Evolutionary conservation across 1,140 invertebrate genomes (phyloP).

Genomic region (Trichonephila clavipes): DNA sequence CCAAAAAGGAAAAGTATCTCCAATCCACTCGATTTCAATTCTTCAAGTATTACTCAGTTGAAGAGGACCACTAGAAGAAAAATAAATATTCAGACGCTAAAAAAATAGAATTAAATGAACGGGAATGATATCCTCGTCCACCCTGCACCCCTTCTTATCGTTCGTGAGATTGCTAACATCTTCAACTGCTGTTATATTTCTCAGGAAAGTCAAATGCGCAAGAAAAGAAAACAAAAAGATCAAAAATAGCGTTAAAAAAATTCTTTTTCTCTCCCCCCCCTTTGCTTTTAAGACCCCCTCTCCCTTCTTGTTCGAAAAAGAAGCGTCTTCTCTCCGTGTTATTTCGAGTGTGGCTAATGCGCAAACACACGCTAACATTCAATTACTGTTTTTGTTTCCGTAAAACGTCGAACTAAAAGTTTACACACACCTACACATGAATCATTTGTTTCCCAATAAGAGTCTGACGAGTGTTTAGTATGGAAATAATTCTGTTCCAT

Average conservation of each 20-base stretch:
- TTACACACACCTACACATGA: conserved; percentile 74
- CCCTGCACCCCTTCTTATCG: background rate
- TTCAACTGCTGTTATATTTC: conserved; percentile 66
- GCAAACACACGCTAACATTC: conserved; percentile 76
- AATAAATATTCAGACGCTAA: conserved; percentile 68
- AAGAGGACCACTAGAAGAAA: conserved; percentile 59
- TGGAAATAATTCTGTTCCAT: conserved; percentile 53
- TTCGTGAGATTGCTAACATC: conserved; percentile 60
- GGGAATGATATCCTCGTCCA: conserved; percentile 11
- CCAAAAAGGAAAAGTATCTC: conserved; percentile 57
- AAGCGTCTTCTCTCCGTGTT: conserved; percentile 55
- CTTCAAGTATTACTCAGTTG: conserved; percentile 63
- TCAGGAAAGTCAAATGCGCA: conserved; percentile 72
- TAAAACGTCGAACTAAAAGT: conserved; percentile 61
- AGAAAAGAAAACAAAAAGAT: conserved; percentile 61
- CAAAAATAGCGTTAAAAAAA: conserved; percentile 69
- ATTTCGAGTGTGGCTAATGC: conserved; percentile 71
- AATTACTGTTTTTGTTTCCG: conserved; percentile 75
- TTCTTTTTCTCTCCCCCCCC: too few species aligned
- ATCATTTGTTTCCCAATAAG: conserved; percentile 74
- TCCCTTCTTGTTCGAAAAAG: background rate
- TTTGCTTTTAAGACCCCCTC: background rate
- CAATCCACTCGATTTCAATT: conserved; percentile 67
- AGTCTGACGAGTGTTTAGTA: conserved; percentile 57
- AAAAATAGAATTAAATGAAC: conserved; percentile 65